Percentiles rank a stretch among this genome's conserved stretches.
Conservation (phyloP, 30 jellyfish, hydroid and myxozoan genomes). For the Hydractinia echinata region DNA sequence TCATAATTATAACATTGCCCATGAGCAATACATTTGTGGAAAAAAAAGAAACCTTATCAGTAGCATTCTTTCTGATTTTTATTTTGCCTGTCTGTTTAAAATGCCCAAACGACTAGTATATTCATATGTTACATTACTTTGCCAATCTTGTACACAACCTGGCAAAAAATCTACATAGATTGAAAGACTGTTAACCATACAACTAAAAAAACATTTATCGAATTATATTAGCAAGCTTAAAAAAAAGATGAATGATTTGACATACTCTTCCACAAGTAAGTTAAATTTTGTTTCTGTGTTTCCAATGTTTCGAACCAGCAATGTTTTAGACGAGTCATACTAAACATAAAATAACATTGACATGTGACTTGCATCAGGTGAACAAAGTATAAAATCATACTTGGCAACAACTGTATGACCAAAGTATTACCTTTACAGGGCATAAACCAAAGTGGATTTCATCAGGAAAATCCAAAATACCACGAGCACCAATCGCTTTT, state of each 20-base stretch:
- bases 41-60: too few relatives aligned
- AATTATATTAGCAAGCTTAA: too few relatives aligned
- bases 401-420: background rate
- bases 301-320: conserved; percentile 94
- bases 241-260: background rate
- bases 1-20: too few relatives aligned
- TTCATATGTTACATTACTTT: too few relatives aligned
- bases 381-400: background rate
- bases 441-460: conserved; percentile 65
- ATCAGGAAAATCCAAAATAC: conserved; percentile 93
- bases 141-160: too few relatives aligned
- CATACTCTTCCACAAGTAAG: conserved; percentile 66
- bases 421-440: conserved; percentile 85
- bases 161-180: too few relatives aligned
- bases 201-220: too few relatives aligned
- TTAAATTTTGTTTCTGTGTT: conserved; percentile 61
- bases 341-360: conserved; percentile 11
- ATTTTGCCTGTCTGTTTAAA: too few relatives aligned
- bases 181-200: too few relatives aligned
- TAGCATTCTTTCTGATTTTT: too few relatives aligned
- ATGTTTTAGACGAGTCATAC: conserved; percentile 72
- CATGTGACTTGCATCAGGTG: background rate
- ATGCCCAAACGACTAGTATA: too few relatives aligned
- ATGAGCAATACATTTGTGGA: too few relatives aligned
- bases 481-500: conserved; percentile 96